Evolutionary conservation across 2,113 vertebrate species (phyloP).

Genomic region (Seriola dumerili): DNA sequence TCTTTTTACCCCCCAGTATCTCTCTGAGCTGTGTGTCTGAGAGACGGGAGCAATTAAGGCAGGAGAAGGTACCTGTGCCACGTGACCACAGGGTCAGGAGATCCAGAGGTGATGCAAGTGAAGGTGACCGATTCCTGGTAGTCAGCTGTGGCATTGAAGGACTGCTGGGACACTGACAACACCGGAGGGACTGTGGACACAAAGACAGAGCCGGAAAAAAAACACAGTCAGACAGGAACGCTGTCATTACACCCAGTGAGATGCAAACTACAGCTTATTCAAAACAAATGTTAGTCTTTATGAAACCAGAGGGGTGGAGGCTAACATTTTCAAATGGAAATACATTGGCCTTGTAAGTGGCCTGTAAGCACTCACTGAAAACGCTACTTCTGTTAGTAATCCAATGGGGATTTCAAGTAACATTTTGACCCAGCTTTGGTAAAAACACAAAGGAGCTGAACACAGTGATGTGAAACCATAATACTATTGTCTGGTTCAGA

Average conservation of each 20-base stretch:
- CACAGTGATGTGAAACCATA: slow-evolving; percentile 39
- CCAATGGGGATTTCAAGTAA: slow-evolving; percentile 46
- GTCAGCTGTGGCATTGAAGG: slow-evolving; percentile 97
- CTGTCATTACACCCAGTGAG: neutral
- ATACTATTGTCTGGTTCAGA: slow-evolving; percentile 48
- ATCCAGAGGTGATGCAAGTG: slow-evolving; percentile 92
- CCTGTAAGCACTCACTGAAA: slow-evolving; percentile 30
- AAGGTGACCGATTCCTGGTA: slow-evolving; percentile 92
- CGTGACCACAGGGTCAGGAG: slow-evolving; percentile 91
- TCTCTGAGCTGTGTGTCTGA: neutral
- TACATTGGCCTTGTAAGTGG: slow-evolving; percentile 46
- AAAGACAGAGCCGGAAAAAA: slow-evolving; percentile 27
- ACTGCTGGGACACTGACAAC: slow-evolving; percentile 89
- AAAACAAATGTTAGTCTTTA: neutral
- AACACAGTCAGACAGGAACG: neutral
- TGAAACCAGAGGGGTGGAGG: neutral
- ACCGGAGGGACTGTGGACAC: slow-evolving; percentile 90
- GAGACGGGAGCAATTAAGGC: neutral
- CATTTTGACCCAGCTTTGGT: slow-evolving; percentile 62
- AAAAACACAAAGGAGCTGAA: slow-evolving; percentile 45
- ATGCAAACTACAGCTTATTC: neutral
- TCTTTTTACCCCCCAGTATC: neutral
- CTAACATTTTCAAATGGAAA: slow-evolving; percentile 21
- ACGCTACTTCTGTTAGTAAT: slow-evolving; percentile 47
- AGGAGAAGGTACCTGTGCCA: slow-evolving; percentile 91